A percentile compares a stretch with the other conserved stretches of the same genome.
These are phyloP conservation scores for Ptilorrhoa leucosticta DNA, from an alignment of 2,113 vertebrate species.

Conservation along the genomic window DNA sequence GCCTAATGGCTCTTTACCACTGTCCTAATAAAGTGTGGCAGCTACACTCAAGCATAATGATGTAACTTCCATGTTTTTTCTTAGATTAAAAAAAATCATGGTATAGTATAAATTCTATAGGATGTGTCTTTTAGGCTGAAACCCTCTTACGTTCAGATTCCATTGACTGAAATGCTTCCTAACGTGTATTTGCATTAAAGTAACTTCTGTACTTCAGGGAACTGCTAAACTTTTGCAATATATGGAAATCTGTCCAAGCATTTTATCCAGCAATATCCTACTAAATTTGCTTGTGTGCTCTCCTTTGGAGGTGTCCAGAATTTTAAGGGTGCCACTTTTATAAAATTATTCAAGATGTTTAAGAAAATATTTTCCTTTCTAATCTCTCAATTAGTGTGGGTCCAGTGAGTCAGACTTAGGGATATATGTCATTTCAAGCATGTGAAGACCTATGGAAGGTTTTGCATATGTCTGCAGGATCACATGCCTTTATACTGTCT, in stretches of 20 bases:
- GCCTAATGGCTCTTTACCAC: neutral
- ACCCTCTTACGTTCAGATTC: neutral
- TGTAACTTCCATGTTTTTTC: neutral
- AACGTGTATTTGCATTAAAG: neutral
- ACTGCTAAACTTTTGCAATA: neutral
- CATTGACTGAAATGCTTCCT: neutral
- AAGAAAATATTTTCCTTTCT: neutral
- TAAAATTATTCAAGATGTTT: neutral
- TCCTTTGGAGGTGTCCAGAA: neutral
- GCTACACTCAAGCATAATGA: neutral
- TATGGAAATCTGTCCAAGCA: neutral
- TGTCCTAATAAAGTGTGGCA: neutral
- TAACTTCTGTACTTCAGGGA: neutral
- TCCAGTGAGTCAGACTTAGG: neutral
- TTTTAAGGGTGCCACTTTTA: neutral
- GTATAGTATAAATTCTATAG: neutral
- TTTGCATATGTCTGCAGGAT: constrained; percentile 23
- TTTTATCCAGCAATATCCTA: neutral
- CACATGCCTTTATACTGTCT: neutral
- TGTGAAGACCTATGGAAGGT: neutral
- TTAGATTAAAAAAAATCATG: neutral
- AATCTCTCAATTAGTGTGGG: neutral
- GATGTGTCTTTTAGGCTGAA: neutral
- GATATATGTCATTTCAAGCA: neutral
- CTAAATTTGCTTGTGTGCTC: neutral